phyloP scores from a whole-genome alignment of 2,113 vertebrate species.

The Opisthocomus hoazin region DNA sequence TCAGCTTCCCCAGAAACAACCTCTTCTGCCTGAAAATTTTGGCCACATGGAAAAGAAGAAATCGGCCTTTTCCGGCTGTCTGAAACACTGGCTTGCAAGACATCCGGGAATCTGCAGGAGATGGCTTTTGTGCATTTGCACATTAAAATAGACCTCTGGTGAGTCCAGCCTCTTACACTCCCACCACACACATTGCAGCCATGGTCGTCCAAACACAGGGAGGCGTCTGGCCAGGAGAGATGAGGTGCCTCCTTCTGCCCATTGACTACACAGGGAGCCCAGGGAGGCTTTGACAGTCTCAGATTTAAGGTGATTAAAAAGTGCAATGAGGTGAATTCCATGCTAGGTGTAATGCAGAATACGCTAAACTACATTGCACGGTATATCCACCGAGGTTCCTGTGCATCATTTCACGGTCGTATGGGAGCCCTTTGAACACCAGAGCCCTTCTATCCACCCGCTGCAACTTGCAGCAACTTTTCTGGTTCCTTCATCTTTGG shows the following conservation, averaged over 20 bases:
- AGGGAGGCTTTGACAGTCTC: background rate
- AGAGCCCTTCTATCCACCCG: background rate
- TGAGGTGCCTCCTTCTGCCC: background rate
- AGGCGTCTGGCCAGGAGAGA: background rate
- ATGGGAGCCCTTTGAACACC: background rate
- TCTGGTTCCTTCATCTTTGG: background rate
- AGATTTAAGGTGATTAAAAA: background rate
- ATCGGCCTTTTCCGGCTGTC: slow-evolving; percentile 1
- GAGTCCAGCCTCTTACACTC: background rate
- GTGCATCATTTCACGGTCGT: background rate
- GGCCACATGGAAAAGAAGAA: background rate
- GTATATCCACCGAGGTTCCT: background rate
- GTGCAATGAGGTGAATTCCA: background rate
- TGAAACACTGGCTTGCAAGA: slow-evolving; percentile 9
- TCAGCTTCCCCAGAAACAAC: background rate
- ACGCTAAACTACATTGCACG: background rate
- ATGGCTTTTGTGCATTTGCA: background rate
- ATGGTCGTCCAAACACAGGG: background rate
- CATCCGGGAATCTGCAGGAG: slow-evolving; percentile 1
- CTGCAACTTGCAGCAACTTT: background rate
- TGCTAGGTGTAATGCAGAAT: background rate
- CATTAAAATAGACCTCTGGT: background rate
- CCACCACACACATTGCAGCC: background rate
- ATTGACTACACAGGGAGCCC: background rate
- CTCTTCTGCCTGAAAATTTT: background rate